Percentiles rank a stretch among this genome's conserved stretches.
Conservation (phyloP, 2,888 invertebrate species). For the Biston stratarius region DNA sequence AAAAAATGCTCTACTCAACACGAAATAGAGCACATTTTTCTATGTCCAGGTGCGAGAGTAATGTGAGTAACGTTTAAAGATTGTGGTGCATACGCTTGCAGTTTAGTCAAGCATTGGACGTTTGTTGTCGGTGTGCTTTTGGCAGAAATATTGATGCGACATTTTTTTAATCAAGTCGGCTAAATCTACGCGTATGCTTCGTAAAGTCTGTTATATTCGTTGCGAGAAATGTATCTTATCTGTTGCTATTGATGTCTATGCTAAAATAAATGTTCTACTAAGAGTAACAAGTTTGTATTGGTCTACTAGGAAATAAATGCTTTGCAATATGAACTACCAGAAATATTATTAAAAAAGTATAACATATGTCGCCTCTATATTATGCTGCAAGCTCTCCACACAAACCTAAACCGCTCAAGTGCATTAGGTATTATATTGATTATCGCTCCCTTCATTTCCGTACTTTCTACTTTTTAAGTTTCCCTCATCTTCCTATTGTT, state of each 20-base stretch:
- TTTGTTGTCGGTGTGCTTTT: slow-evolving; percentile 64
- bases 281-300: neutral
- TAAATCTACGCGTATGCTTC: neutral
- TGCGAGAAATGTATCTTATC: neutral
- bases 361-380: slow-evolving; percentile 28
- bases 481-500: slow-evolving; percentile 51
- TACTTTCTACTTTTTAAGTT: slow-evolving; percentile 64
- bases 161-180: slow-evolving; percentile 1
- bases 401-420: slow-evolving; percentile 36
- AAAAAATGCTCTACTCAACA: neutral
- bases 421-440: slow-evolving; percentile 64
- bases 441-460: slow-evolving; percentile 65
- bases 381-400: slow-evolving; percentile 25
- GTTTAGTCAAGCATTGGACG: slow-evolving; percentile 34
- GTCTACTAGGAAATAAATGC: slow-evolving; percentile 1
- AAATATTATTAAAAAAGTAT: slow-evolving; percentile 1
- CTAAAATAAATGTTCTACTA: no score
- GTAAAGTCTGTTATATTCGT: slow-evolving; percentile 1
- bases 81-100: neutral
- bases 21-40: neutral
- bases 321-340: neutral
- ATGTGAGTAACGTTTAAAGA: neutral
- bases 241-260: slow-evolving; percentile 10
- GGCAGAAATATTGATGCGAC: slow-evolving; percentile 59
- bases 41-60: neutral